Evolutionary conservation across 2,797 vertebrate species (phyloP), one percentile per base, ranked within the genome.

Genomic region (Pelobates cultripes): DNA sequence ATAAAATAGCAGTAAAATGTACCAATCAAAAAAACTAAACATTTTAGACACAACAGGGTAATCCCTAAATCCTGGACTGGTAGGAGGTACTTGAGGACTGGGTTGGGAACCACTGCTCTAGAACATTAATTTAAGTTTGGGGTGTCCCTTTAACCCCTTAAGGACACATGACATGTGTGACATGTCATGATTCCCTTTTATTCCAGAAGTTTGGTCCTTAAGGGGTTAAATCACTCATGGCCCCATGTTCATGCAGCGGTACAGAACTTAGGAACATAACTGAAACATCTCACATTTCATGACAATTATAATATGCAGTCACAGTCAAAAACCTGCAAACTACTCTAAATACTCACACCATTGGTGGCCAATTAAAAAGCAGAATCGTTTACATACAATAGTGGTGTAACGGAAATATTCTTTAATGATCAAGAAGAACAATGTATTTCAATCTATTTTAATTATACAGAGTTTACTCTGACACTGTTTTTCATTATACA

Each of bases 401-500:
- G 86, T 82, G 85, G 83, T 86, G 73, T 85, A 86, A 79, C 86
- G 85, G 86, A 92, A 92, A 88, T 86, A 88, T 86, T 75, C 77
- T 88, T 91, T 85, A 84, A 90, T 87, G 89, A 90, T 85, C 88
- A 86, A 81, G 89, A 91, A 90, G 90, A 88, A 85, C 87, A 89
- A 89, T 91, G 89, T 82, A 91, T 91, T 91, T 90, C 86, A 88
- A 88, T 89, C 74, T 89, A 90, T 92, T 92, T 92, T 91, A 94
- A 94, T 93, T 93, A 93, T 89, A 90, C 0, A 88, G 89, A 90
- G 90, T 89, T 90, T 90, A 86, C 87, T 91, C 90, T 89, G 93
- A 93, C 88, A 90, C 87, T 87, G 91, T 91, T 93, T 92, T 93
- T 92, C 92, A 92, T 92, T 93, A 94, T 91, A 91, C 87, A 92